Evolutionary conservation across 2,888 invertebrate species (phyloP).

Genomic region (Thymelicus acteon): DNA sequence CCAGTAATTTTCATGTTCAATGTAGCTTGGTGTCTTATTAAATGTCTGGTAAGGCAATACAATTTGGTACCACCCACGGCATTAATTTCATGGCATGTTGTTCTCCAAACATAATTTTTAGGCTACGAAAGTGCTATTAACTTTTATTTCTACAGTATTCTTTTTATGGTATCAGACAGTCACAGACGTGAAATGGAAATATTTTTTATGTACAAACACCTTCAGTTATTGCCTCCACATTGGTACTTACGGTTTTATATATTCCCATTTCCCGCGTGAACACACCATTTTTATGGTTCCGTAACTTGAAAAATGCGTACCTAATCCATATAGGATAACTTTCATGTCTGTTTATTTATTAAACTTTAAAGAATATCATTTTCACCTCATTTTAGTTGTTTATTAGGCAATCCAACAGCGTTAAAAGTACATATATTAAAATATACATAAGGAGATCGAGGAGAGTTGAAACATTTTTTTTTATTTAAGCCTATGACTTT

Average conservation of each 20-base stretch:
- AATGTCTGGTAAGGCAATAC: slow-evolving; percentile 53
- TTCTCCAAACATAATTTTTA: slow-evolving; percentile 48
- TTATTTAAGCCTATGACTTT: too few species aligned
- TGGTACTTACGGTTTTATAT: not conserved
- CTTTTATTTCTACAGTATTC: slow-evolving; percentile 15
- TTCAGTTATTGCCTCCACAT: slow-evolving; percentile 4
- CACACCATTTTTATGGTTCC: not conserved
- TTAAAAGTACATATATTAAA: too few species aligned
- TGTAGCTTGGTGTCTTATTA: slow-evolving; percentile 50
- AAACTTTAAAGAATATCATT: too few species aligned
- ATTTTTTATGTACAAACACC: slow-evolving; percentile 7
- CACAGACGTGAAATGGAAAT: not conserved
- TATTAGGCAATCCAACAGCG: too few species aligned
- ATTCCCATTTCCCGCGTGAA: not conserved
- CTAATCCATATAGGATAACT: too few species aligned
- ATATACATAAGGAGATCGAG: too few species aligned
- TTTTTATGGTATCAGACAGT: slow-evolving; percentile 4
- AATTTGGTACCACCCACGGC: slow-evolving; percentile 64
- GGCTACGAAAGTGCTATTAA: slow-evolving; percentile 19
- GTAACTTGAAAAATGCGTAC: too few species aligned
- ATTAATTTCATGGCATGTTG: slow-evolving; percentile 61
- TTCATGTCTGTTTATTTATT: too few species aligned
- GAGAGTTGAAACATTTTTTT: too few species aligned
- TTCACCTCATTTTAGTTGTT: too few species aligned
- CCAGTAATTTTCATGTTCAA: slow-evolving; percentile 59